Conservation (phyloP, 53 echinoderm and acorn worm genomes). For the Holothuria scabra region DNA sequence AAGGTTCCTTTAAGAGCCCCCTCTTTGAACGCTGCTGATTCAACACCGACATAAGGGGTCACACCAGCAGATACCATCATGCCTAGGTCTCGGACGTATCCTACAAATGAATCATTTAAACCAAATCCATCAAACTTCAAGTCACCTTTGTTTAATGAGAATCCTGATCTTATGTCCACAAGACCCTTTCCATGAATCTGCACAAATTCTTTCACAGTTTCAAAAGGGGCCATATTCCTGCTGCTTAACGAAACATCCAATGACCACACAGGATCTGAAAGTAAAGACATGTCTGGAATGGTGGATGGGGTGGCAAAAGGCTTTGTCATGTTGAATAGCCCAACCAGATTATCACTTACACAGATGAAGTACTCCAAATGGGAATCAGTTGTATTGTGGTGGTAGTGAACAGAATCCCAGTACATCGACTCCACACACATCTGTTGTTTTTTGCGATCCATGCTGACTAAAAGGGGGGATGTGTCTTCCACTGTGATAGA, state of each 20-base stretch:
- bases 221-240: conserved; percentile 44
- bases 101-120: conserved; percentile 64
- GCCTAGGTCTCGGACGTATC: conserved; percentile 50
- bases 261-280: conserved; percentile 22
- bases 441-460: conserved; percentile 63
- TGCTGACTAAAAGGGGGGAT: conserved; percentile 74
- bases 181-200: conserved; percentile 55
- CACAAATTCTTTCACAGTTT: conserved; percentile 51
- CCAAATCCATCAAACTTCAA: conserved; percentile 70
- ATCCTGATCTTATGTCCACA: conserved; percentile 75
- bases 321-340: conserved; percentile 62
- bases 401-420: conserved; percentile 53
- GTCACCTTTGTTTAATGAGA: conserved; percentile 69
- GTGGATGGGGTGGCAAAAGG: conserved; percentile 22
- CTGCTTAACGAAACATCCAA: neutral
- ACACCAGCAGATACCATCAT: conserved; percentile 66
- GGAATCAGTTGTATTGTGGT: conserved; percentile 55
- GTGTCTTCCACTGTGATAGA: conserved; percentile 70
- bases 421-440: conserved; percentile 77
- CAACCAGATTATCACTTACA: conserved; percentile 59
- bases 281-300: conserved; percentile 20
- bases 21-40: conserved; percentile 69
- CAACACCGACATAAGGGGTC: conserved; percentile 73
- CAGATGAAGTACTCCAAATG: conserved; percentile 83
- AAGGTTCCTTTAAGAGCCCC: conserved; percentile 64